Evolutionary conservation across 35 echinoderm and acorn worm species (phyloP), one percentile per base, ranked within the genome.

Genomic region (Holothuria glaberrima): DNA sequence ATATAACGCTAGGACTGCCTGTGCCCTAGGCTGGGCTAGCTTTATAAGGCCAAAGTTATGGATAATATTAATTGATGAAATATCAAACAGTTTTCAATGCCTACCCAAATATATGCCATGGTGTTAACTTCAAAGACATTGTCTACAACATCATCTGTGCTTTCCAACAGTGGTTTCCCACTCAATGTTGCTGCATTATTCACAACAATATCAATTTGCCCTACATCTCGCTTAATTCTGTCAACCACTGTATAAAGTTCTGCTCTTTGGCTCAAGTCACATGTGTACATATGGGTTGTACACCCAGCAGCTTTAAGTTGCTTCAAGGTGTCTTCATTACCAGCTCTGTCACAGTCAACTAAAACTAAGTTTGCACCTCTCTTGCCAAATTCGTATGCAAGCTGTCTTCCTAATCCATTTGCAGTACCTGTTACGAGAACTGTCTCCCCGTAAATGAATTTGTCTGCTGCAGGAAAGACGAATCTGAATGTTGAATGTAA

Each of bases 31-130:
- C 36, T 41, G 7, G 36, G 36, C 36, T 41, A 41, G 36, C 36
- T 7, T 41, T 41, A 41, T 2, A 41, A 41, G 36, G 36, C 7
- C 7, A 41, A 41, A 41, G 36, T 4, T 2, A 41, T 4, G 36
- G 36, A 41, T 41, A 41, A 7, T 4, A 41, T 2, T 41, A 4
- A 41, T 7, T 41, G 36, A 41, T 41, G 36, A 41, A 4, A 4
- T 2, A 41, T 41, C 2, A 41, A 41, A 41, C 5, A 54, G 50
- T 54, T 54, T 54, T 1, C 50, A 54, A 9, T 74, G 12, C 88
- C 48, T 93, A 99, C 97, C 97, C 94, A 95, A 66, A 99, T 93
- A 70, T 94, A 92, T 19, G 97, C 94, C 91, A 95, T 95, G 22
- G 86, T 93, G 59, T 99, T 99, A 28, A 99, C 90, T 62, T 99